A percentile compares a stretch with the other conserved stretches of the same genome.
phyloP scores from a whole-genome alignment of 2,113 vertebrate genomes.

The Marmota flaviventris region DNA sequence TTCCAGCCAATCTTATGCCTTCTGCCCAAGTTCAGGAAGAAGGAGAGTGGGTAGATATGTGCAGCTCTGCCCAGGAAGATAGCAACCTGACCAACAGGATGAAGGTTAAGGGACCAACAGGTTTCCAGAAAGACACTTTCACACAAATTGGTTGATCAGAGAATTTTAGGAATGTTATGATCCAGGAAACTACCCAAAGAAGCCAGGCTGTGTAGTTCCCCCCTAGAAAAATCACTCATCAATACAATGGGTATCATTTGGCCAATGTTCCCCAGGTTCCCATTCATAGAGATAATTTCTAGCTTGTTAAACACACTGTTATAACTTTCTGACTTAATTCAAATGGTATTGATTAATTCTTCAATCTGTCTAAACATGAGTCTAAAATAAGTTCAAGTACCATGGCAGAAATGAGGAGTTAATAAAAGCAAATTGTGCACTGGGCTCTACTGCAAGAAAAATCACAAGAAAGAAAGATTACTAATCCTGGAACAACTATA shows the following conservation, averaged over 20 bases:
- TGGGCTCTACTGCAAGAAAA: constrained; percentile 31
- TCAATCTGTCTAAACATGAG: constrained; percentile 1
- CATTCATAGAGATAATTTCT: not conserved
- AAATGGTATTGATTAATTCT: not conserved
- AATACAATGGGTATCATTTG: constrained; percentile 11
- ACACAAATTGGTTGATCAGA: not conserved
- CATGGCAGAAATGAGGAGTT: not conserved
- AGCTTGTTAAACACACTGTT: not conserved
- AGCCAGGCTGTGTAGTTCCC: not conserved
- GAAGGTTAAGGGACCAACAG: constrained; percentile 88
- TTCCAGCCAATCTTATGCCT: constrained; percentile 97
- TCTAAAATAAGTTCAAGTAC: constrained; percentile 11
- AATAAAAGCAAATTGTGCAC: not conserved
- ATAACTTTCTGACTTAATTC: constrained; percentile 46
- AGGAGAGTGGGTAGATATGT: constrained; percentile 97
- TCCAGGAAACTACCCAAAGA: not conserved
- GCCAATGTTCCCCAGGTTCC: not conserved
- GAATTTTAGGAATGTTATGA: not conserved
- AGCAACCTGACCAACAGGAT: constrained; percentile 89
- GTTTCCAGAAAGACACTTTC: not conserved
- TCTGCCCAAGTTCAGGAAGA: constrained; percentile 96
- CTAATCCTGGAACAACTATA: not conserved
- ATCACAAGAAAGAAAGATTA: constrained; percentile 1
- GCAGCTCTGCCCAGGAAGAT: constrained; percentile 97
- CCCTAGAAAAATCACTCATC: not conserved